A percentile compares a stretch with the other conserved stretches of the same genome.
Evolutionary conservation across 2,113 vertebrate genomes (phyloP).

Genomic region (Tauraco erythrolophus): DNA sequence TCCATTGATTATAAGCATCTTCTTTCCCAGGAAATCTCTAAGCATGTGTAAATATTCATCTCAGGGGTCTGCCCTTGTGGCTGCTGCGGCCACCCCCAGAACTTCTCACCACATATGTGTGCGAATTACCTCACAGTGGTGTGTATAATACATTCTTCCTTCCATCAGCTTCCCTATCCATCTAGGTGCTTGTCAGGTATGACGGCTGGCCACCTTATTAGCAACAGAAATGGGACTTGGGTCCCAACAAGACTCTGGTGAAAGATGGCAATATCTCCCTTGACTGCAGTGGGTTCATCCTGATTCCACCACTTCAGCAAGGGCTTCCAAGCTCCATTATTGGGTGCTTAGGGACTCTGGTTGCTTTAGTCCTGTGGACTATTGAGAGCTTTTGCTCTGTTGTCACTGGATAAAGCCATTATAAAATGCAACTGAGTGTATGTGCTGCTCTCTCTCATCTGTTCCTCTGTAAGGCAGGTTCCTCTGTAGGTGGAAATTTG

Average conservation of each 20-base stretch:
- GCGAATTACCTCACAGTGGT: not conserved
- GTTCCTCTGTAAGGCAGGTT: not conserved
- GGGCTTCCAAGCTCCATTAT: not conserved
- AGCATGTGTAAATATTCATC: not conserved
- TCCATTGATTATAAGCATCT: not conserved
- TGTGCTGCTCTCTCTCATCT: not conserved
- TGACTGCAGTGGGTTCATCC: not conserved
- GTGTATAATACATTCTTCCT: not conserved
- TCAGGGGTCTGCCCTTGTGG: not conserved
- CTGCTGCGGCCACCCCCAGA: not conserved
- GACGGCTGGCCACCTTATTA: not conserved
- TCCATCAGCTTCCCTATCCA: not conserved
- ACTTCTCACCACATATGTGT: not conserved
- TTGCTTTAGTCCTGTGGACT: not conserved
- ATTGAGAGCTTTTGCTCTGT: not conserved
- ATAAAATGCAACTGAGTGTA: not conserved
- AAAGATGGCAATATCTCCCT: not conserved
- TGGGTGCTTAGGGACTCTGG: not conserved
- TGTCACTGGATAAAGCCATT: not conserved
- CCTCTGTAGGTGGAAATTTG: rapidly evolving
- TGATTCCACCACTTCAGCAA: not conserved
- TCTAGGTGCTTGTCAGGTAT: not conserved
- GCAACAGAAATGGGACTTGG: not conserved
- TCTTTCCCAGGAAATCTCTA: not conserved
- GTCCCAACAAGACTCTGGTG: not conserved